Evolutionary conservation across 2,888 invertebrate species (phyloP).

Genomic region (Macroteleia sp.): DNA sequence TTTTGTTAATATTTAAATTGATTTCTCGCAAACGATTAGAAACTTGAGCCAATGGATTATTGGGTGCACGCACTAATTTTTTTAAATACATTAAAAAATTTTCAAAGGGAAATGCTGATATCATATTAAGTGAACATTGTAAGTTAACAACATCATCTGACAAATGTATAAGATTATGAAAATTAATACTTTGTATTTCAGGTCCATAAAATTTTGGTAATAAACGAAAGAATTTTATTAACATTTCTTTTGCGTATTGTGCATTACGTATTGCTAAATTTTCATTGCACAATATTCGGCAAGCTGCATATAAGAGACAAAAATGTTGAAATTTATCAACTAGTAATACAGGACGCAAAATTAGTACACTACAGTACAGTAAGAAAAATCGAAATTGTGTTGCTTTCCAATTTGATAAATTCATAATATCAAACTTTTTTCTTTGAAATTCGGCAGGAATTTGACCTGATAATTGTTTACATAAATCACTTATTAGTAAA

Average conservation of each 20-base stretch:
- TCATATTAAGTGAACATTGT: too few relatives aligned
- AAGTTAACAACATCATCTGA: conserved; percentile 32
- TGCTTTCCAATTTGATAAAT: too few relatives aligned
- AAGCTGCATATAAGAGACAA: conserved; percentile 49
- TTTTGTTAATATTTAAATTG: not conserved
- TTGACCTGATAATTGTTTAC: conserved; percentile 35
- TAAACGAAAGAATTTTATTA: not conserved
- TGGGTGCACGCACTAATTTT: conserved; percentile 23
- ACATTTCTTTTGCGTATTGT: not conserved
- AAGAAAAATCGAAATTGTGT: conserved; percentile 67
- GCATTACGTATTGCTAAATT: conserved; percentile 15
- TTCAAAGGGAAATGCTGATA: too few relatives aligned
- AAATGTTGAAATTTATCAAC: conserved; percentile 58
- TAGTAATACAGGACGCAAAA: too few relatives aligned
- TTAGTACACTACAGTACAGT: conserved; percentile 38
- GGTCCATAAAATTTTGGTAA: conserved; percentile 4
- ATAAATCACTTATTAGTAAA: conserved; percentile 7
- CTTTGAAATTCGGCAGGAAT: conserved; percentile 66
- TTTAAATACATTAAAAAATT: conserved; percentile 25
- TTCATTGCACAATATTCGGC: too few relatives aligned
- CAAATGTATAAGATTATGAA: conserved; percentile 27
- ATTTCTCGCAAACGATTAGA: conserved; percentile 32
- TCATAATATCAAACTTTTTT: conserved; percentile 58
- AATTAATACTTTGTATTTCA: conserved; percentile 9
- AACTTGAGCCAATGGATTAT: conserved; percentile 37